Conservation (phyloP, 2,888 invertebrate genomes). For the Mythimna pallens region DNA sequence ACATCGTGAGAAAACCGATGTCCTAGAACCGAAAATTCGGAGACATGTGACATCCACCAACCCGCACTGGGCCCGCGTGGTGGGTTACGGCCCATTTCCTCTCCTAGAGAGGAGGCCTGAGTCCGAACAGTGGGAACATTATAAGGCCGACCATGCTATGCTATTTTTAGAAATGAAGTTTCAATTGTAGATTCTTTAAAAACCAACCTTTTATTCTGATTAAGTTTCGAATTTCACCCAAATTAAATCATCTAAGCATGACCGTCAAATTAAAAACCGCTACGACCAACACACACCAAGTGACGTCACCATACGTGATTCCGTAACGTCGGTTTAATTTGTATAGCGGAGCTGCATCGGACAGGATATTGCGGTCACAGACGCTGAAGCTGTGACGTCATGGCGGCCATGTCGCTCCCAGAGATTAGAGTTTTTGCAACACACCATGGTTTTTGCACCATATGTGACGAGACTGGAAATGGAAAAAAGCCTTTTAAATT, state of each 20-base stretch:
- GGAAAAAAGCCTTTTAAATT: neutral
- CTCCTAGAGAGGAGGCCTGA: too few species aligned
- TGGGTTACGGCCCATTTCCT: too few species aligned
- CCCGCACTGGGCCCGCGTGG: too few species aligned
- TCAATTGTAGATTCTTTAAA: neutral
- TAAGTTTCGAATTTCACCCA: neutral
- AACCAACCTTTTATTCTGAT: neutral
- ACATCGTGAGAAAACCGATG: too few species aligned
- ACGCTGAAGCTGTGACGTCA: slow-evolving; percentile 58
- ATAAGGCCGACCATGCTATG: too few species aligned
- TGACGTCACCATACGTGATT: slow-evolving; percentile 36
- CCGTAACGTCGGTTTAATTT: slow-evolving; percentile 64
- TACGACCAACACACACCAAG: slow-evolving; percentile 1
- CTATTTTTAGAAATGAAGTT: neutral
- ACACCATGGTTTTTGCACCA: slow-evolving; percentile 1
- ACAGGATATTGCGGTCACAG: slow-evolving; percentile 65
- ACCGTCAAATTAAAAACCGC: slow-evolving; percentile 30
- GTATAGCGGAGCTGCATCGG: slow-evolving; percentile 61
- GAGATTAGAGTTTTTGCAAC: slow-evolving; percentile 53
- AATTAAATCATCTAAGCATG: neutral
- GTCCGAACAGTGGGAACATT: too few species aligned
- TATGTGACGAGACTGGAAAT: slow-evolving; percentile 31
- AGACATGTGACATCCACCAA: too few species aligned
- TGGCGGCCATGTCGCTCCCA: slow-evolving; percentile 31
- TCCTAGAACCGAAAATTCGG: too few species aligned